Evolutionary conservation across 2,797 vertebrate genomes (phyloP).

Genomic region (Carcharodon carcharias): DNA sequence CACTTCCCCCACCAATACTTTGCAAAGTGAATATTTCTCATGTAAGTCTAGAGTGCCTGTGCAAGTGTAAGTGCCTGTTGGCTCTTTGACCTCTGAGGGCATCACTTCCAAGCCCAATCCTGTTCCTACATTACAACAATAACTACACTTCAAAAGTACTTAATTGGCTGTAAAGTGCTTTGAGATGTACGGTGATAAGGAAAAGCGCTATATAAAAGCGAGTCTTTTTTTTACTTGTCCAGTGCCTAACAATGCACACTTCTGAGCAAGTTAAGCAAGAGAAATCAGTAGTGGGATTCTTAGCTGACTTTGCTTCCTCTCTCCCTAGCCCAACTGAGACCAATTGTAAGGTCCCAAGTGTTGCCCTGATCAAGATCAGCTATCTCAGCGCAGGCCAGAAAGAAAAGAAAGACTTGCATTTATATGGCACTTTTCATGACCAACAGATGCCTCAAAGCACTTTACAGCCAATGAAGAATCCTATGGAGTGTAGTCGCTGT

Average conservation of each 20-base stretch:
- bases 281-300: background rate
- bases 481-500: too few relatives aligned
- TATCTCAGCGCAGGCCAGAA: background rate
- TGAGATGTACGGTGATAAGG: too few relatives aligned
- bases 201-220: too few relatives aligned
- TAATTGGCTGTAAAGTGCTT: too few relatives aligned
- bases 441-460: too few relatives aligned
- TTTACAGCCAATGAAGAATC: too few relatives aligned
- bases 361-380: background rate
- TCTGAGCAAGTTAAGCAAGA: background rate
- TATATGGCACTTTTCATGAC: too few relatives aligned
- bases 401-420: too few relatives aligned
- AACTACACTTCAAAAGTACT: too few relatives aligned
- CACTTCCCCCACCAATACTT: background rate
- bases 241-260: background rate
- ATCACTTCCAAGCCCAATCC: background rate
- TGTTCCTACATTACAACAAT: background rate
- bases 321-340: background rate
- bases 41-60: background rate
- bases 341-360: background rate
- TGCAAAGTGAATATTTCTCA: background rate
- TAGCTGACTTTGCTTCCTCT: background rate
- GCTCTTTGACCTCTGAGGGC: background rate
- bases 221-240: background rate
- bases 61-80: background rate